Conservation (phyloP, 2,797 vertebrate species). For the Girardinus metallicus region DNA sequence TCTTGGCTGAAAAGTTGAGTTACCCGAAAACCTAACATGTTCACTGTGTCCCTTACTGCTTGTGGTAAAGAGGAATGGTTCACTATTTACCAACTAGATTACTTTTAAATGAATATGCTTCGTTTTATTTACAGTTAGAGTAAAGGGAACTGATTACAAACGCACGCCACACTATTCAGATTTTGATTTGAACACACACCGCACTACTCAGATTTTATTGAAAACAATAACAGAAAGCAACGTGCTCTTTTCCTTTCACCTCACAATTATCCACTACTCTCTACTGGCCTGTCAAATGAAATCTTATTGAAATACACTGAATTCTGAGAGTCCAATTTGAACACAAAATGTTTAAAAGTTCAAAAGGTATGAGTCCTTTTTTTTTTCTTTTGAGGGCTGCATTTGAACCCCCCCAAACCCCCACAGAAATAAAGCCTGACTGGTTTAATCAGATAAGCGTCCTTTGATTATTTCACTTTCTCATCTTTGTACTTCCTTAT, state of each 20-base stretch:
- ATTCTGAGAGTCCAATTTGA: background rate
- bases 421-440: background rate
- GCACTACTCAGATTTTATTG: too few relatives aligned
- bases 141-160: background rate
- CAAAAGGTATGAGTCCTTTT: background rate
- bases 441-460: background rate
- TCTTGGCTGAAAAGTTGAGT: background rate
- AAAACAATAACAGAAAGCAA: background rate
- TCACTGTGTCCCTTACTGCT: background rate
- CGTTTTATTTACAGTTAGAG: too few relatives aligned
- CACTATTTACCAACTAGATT: too few relatives aligned
- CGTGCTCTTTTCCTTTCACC: background rate
- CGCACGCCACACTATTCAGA: background rate
- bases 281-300: background rate
- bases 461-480: conserved; percentile 7
- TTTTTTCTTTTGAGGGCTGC: background rate
- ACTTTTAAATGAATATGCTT: too few relatives aligned
- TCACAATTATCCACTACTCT: background rate
- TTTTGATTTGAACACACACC: background rate
- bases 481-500: conserved; percentile 4
- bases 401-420: background rate
- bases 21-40: background rate
- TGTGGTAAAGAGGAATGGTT: too few relatives aligned
- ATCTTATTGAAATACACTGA: background rate
- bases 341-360: background rate